These are phyloP conservation scores for Characodon lateralis DNA, from an alignment of 2,797 vertebrate genomes.

Conservation along the genomic window DNA sequence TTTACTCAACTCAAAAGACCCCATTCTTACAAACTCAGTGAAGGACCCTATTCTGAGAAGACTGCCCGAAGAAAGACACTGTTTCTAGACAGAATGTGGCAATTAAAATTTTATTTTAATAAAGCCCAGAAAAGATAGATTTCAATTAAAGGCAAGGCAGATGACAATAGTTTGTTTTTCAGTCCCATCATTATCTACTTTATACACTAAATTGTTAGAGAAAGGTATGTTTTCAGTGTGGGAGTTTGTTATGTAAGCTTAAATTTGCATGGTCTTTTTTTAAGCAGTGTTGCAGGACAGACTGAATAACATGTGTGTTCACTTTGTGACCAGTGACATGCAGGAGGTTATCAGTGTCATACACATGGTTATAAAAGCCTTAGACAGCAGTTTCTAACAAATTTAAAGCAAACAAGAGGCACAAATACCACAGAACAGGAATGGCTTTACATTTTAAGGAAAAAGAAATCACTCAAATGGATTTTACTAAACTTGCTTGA, in stretches of 20 bases:
- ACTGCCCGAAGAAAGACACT: conserved; percentile 59
- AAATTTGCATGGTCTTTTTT: background rate
- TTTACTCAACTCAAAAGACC: conserved; percentile 68
- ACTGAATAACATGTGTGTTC: conserved; percentile 28
- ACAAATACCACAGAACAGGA: conserved; percentile 12
- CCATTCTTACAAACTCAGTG: conserved; percentile 67
- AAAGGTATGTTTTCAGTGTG: background rate
- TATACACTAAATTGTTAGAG: conserved; percentile 14
- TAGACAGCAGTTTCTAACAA: conserved; percentile 17
- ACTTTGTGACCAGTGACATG: conserved; percentile 12
- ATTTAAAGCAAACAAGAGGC: conserved; percentile 14
- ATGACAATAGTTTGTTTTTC: conserved; percentile 11
- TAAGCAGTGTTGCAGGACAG: background rate
- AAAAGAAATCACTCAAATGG: background rate
- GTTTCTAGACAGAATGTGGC: conserved; percentile 57
- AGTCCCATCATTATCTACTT: conserved; percentile 10
- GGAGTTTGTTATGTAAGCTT: background rate
- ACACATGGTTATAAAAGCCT: conserved; percentile 48
- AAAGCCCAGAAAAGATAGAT: conserved; percentile 33
- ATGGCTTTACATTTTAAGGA: background rate
- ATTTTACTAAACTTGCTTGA: too few species aligned
- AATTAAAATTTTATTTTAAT: conserved; percentile 56
- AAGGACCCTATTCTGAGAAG: conserved; percentile 68
- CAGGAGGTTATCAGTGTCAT: conserved; percentile 53
- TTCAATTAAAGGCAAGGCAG: conserved; percentile 29